Evolutionary conservation across 2,888 invertebrate genomes (phyloP).

Genomic region (Orthonevra nobilis): DNA sequence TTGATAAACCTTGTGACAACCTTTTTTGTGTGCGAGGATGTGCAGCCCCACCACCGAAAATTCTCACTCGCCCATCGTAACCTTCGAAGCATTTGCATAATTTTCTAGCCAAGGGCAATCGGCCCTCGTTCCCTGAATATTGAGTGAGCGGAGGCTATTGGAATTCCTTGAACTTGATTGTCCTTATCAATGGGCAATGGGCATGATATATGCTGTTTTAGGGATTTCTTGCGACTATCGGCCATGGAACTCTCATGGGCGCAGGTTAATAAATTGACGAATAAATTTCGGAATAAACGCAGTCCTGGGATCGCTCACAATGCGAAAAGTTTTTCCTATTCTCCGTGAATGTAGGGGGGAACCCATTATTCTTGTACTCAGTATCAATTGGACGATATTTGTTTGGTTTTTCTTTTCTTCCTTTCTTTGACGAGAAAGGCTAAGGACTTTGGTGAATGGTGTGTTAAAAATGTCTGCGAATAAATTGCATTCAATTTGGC

Average conservation of each 20-base stretch:
- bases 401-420: constrained; percentile 9
- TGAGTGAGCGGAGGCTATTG: constrained; percentile 45
- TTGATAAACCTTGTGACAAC: constrained; percentile 59
- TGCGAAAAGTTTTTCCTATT: constrained; percentile 45
- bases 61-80: constrained; percentile 40
- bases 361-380: constrained; percentile 44
- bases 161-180: constrained; percentile 64
- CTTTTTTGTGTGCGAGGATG: constrained; percentile 53
- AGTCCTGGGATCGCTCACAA: constrained; percentile 68
- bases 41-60: not conserved
- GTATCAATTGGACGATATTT: constrained; percentile 66
- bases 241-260: constrained; percentile 43
- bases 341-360: constrained; percentile 3
- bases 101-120: constrained; percentile 52
- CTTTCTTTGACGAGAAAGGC: constrained; percentile 45
- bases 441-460: constrained; percentile 45
- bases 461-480: constrained; percentile 27
- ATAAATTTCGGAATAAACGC: constrained; percentile 67
- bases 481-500: constrained; percentile 23
- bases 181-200: constrained; percentile 62
- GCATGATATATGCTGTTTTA: constrained; percentile 56
- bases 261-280: constrained; percentile 68
- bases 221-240: constrained; percentile 52
- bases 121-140: constrained; percentile 35
- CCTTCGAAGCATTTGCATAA: constrained; percentile 57